Evolutionary conservation across 2,888 invertebrate species (phyloP).

Genomic region (Eretmocerus hayati): DNA sequence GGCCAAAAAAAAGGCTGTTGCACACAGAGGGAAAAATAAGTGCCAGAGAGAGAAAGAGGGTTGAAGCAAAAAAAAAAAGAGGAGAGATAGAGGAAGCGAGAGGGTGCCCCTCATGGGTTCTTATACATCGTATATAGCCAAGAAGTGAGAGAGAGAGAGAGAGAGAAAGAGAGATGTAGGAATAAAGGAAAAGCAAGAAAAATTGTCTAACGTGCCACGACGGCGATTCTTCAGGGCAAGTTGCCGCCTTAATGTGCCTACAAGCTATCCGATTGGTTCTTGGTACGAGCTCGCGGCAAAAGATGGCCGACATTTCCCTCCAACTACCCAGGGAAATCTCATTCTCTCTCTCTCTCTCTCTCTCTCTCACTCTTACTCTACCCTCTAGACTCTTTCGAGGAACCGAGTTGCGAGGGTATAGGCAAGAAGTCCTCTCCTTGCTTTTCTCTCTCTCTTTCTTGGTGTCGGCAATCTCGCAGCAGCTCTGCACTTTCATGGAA

Average conservation of each 20-base stretch:
- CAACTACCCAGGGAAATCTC: conserved; percentile 45
- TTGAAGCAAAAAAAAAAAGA: no score
- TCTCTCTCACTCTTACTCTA: conserved; percentile 7
- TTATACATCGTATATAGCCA: no score
- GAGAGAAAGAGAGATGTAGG: conserved; percentile 15
- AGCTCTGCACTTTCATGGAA: conserved; percentile 23
- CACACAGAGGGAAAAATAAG: no score
- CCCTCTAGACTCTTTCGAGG: conserved; percentile 3
- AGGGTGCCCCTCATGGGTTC: no score
- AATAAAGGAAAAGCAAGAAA: conserved; percentile 48
- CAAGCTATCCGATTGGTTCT: conserved; percentile 46
- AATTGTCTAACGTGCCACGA: conserved; percentile 48
- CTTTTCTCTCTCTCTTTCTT: conserved; percentile 13
- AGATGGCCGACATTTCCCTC: conserved; percentile 49
- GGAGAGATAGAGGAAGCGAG: no score
- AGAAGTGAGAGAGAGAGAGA: conserved; percentile 7
- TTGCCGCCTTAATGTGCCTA: conserved; percentile 46
- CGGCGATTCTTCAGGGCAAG: conserved; percentile 47
- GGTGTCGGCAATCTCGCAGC: neutral
- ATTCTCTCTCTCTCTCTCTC: conserved; percentile 7
- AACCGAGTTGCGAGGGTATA: conserved; percentile 13
- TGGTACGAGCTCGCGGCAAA: conserved; percentile 45
- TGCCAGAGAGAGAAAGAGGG: no score
- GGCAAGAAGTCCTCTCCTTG: conserved; percentile 19
- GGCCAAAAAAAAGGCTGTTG: no score